These are phyloP conservation scores for Agapornis canus DNA, from an alignment of 2,797 vertebrate genomes.

Conservation along the genomic window DNA sequence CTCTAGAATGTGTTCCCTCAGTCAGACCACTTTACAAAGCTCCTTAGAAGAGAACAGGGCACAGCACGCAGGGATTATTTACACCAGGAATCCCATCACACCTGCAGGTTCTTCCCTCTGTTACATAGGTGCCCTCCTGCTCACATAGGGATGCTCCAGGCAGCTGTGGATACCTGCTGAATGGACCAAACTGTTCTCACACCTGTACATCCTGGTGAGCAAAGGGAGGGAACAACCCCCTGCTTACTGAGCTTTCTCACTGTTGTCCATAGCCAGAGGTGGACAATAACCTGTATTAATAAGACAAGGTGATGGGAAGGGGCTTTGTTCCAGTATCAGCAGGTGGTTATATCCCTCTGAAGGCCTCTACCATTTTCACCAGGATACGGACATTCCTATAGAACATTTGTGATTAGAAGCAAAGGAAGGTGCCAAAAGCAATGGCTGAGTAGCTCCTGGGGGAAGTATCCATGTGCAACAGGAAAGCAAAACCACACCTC, in stretches of 20 bases:
- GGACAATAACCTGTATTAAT: neutral
- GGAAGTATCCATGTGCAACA: neutral
- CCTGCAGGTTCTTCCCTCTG: neutral
- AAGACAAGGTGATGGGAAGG: neutral
- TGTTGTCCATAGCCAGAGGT: neutral
- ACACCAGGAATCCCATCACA: neutral
- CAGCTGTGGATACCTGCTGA: neutral
- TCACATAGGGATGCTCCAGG: neutral
- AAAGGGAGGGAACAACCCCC: neutral
- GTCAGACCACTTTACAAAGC: neutral
- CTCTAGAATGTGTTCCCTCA: neutral
- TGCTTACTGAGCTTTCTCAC: neutral
- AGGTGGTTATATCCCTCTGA: rapidly evolving
- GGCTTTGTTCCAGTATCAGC: neutral
- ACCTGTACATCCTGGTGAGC: neutral
- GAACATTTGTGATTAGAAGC: neutral
- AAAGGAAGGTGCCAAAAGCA: neutral
- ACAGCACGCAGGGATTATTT: too few relatives aligned
- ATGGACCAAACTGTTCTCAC: rapidly evolving
- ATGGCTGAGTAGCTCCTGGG: neutral
- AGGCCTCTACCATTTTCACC: neutral
- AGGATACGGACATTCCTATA: neutral
- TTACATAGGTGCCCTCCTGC: neutral
- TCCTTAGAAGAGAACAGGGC: neutral
- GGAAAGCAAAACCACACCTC: neutral